A percentile compares a stretch with the other conserved stretches of the same genome.
Conservation (phyloP, 2,888 invertebrate genomes). For the Anarsia innoxiella region DNA sequence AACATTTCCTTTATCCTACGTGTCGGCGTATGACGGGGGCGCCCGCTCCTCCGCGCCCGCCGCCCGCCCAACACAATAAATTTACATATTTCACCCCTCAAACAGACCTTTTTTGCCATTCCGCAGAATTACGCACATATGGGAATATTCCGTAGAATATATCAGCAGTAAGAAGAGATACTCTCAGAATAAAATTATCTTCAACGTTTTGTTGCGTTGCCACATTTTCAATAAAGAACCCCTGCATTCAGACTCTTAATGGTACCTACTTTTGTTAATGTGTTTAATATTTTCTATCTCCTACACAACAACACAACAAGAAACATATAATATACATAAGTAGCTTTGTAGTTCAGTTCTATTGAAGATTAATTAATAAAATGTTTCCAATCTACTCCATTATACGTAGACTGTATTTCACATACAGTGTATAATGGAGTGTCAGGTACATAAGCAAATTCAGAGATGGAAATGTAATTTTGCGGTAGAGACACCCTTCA, state of each 20-base stretch:
- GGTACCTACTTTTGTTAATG: no score
- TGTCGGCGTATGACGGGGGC: slow-evolving; percentile 74
- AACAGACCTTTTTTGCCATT: slow-evolving; percentile 76
- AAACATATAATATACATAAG: no score
- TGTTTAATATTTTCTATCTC: no score
- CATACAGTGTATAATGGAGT: slow-evolving; percentile 31
- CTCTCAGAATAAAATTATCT: slow-evolving; percentile 74
- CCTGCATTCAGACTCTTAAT: slow-evolving; percentile 42
- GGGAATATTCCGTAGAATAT: slow-evolving; percentile 75
- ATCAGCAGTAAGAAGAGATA: slow-evolving; percentile 73
- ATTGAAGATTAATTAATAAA: slow-evolving; percentile 4
- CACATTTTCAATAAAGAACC: slow-evolving; percentile 66
- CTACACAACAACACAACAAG: no score
- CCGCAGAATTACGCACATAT: slow-evolving; percentile 75
- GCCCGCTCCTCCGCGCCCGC: slow-evolving; percentile 37
- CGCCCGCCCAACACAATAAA: slow-evolving; percentile 75
- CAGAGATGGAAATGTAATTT: slow-evolving; percentile 72
- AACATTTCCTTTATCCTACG: slow-evolving; percentile 75
- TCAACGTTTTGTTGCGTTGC: slow-evolving; percentile 54
- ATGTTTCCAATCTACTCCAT: background rate
- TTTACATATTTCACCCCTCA: slow-evolving; percentile 76
- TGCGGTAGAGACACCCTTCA: slow-evolving; percentile 66
- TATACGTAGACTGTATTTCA: slow-evolving; percentile 6
- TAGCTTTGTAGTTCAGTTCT: no score
- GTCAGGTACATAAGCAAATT: slow-evolving; percentile 45